Evolutionary conservation across 2,888 invertebrate species (phyloP).

Genomic region (Tryphoninae sp.): DNA sequence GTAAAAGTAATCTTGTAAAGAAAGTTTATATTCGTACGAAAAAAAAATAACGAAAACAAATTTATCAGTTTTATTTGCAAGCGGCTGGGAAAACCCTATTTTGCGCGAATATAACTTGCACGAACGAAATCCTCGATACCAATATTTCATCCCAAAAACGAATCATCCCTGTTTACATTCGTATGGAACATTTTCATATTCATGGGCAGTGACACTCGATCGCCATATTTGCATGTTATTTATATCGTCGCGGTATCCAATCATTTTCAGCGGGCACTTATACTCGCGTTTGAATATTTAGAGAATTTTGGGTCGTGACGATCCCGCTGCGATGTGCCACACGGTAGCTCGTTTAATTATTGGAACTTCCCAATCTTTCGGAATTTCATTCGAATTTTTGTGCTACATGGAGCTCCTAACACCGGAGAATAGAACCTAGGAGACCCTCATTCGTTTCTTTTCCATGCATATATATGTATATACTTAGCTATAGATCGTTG

Average conservation of each 20-base stretch:
- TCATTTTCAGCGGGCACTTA: background rate
- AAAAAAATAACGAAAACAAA: no score
- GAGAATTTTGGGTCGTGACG: slow-evolving; percentile 24
- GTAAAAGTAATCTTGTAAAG: no score
- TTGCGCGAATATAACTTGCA: no score
- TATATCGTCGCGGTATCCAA: background rate
- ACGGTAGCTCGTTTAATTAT: slow-evolving; percentile 45
- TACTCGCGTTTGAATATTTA: background rate
- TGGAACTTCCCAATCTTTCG: slow-evolving; percentile 41
- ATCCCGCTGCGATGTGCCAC: slow-evolving; percentile 42
- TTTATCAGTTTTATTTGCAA: no score
- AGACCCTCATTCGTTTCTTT: slow-evolving; percentile 20
- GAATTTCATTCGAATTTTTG: slow-evolving; percentile 49
- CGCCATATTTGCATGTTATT: no score
- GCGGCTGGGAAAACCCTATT: no score
- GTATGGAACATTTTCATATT: no score
- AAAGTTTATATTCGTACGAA: no score
- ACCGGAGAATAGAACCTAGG: slow-evolving; percentile 12
- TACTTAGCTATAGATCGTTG: background rate
- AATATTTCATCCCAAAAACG: no score
- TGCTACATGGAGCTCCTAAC: slow-evolving; percentile 21
- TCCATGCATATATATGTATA: slow-evolving; percentile 6
- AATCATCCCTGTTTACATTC: no score
- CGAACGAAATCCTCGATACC: no score
- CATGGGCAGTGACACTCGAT: no score